A percentile compares a stretch with the other conserved stretches of the same genome.
Evolutionary conservation across 2,113 vertebrate species (phyloP).

Genomic region (Ahaetulla prasina): DNA sequence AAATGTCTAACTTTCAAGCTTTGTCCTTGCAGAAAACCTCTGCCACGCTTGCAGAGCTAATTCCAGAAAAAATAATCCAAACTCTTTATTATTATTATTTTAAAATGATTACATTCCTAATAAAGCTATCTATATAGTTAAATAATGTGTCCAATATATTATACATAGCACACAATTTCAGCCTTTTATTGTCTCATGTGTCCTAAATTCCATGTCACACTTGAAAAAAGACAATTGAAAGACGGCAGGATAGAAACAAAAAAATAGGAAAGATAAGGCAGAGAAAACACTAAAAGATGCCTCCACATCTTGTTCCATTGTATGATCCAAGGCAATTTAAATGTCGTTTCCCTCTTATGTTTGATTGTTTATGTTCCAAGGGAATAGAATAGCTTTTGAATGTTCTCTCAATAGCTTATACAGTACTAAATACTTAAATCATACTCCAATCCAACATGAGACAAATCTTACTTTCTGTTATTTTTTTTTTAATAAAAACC

Average conservation of each 20-base stretch:
- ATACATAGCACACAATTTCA: not conserved
- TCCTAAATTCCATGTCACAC: not conserved
- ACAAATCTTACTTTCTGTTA: not conserved
- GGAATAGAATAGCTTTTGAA: not conserved
- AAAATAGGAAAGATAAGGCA: not conserved
- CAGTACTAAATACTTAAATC: not conserved
- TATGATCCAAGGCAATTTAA: not conserved
- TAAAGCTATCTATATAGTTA: not conserved
- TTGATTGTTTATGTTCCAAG: not conserved
- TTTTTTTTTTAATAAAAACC: not conserved
- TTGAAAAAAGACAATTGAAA: not conserved
- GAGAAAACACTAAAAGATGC: not conserved
- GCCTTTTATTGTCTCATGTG: not conserved
- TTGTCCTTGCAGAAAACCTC: constrained; percentile 17
- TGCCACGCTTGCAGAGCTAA: not conserved
- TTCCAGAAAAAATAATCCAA: constrained; percentile 17
- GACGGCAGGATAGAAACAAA: no score
- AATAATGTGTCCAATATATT: not conserved
- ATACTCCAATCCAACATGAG: not conserved
- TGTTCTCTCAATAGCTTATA: not conserved
- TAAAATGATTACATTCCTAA: not conserved
- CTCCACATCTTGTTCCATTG: not conserved
- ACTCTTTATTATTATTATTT: not conserved
- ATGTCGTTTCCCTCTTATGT: not conserved
- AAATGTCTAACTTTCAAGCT: not conserved